Evolutionary conservation across 1,140 invertebrate species (phyloP), one percentile per base, ranked within the genome.

Genomic region (Penaeus chinensis): DNA sequence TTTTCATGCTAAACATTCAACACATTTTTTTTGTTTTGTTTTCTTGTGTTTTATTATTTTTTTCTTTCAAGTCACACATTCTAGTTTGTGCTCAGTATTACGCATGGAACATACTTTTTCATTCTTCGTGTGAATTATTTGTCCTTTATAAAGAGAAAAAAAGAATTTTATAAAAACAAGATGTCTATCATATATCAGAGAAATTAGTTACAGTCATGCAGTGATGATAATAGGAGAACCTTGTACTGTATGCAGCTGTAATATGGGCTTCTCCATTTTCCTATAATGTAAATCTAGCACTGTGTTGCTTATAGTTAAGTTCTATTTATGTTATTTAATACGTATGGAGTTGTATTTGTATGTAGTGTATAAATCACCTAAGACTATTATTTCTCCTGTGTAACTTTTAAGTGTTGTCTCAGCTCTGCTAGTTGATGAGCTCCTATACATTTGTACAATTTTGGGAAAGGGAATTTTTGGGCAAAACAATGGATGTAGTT

Each of bases 271-370:
- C 78, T 65, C 71, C 47, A 62, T 60, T 78, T 32, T 69, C 74
- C 47, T 32, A 32, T 83, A 83, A 80, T 62, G 69, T 87, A 82
- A 83, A 82, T 82, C 60, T 69, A 77, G 60, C 74, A 77, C 80
- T 82, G 80, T 76, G 77, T 88, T 78, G 71, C 66, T 63, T 80
- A 84, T 62, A 71, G 82, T 88, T 84, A 88, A 79, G 74, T 84
- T 88, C 79, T 88, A 88, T 88, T 88, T 88, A 88, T 88, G 87
- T 88, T 88, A 88, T 88, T 88, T 88, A 88, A 88, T 78, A 80
- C 61, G 66, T 84, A 88, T 84, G 76, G 77, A 84, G 77, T 79
- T 88, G 69, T 88, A 84, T 88, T 65, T 88, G 82, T 88, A 88
- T 88, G 82, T 88, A 88, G 63, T 88, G 87, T 88, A 88, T 84